Conservation (phyloP, 2,888 invertebrate genomes). For the Andricus curvator region DNA sequence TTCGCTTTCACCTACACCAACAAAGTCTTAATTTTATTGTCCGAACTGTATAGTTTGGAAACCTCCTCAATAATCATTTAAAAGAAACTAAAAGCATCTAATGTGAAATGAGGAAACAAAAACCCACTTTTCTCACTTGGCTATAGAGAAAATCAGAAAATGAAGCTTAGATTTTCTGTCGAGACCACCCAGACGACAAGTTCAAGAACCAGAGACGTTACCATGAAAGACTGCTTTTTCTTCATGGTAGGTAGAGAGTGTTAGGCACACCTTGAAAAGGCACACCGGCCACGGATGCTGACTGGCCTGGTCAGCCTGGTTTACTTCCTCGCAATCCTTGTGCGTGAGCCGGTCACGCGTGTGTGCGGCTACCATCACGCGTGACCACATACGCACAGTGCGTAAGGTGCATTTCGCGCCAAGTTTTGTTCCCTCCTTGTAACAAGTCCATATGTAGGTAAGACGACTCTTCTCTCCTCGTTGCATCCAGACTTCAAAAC, state of each 20-base stretch:
- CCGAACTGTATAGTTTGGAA: background rate
- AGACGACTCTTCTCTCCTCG: conserved; percentile 58
- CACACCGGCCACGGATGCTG: conserved; percentile 71
- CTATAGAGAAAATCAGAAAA: conserved; percentile 5
- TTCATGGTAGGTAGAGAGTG: conserved; percentile 71
- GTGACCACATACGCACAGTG: conserved; percentile 59
- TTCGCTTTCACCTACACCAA: background rate
- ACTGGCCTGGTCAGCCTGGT: conserved; percentile 72
- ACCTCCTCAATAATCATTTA: background rate
- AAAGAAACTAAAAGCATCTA: background rate
- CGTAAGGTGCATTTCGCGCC: conserved; percentile 67
- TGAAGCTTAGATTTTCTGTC: conserved; percentile 49
- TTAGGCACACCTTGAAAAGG: conserved; percentile 70
- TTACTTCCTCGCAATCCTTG: conserved; percentile 63
- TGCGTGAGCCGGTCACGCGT: conserved; percentile 47
- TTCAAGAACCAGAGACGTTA: conserved; percentile 57
- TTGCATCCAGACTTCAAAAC: conserved; percentile 39
- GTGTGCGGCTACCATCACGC: conserved; percentile 50
- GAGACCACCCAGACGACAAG: conserved; percentile 55
- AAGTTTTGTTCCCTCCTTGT: conserved; percentile 46
- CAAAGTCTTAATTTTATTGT: background rate
- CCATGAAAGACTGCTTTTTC: conserved; percentile 62
- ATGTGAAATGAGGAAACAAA: background rate
- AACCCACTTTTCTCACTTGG: background rate
- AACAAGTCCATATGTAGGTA: conserved; percentile 65